Evolutionary conservation across 2,888 invertebrate genomes (phyloP), one percentile per base, ranked within the genome.

Genomic region (Phaedon cochleariae): DNA sequence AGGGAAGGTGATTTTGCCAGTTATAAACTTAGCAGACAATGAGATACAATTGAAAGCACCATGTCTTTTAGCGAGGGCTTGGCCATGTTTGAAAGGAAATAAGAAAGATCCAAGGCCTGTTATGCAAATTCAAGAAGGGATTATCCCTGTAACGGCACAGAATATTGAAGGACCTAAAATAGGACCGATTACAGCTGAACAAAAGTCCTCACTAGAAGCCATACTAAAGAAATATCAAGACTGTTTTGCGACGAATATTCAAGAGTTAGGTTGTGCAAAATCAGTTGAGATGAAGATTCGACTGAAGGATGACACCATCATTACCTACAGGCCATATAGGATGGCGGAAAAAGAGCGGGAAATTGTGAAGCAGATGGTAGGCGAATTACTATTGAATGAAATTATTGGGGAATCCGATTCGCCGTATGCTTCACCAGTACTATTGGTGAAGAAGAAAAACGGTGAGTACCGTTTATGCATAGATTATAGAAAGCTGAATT

Each of bases 401-500:
- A 51, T 51, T 22, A 17, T 51, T 9, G 15, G 49, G 10, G 10
- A 51, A 10, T 51, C 49, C 3, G 17, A 22, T 51, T 51, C 49
- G 15, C 10, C 49, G 3, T 51, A 22, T 12, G 49, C 48, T 18
- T 48, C 48, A 20, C 64, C 71, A 3, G 53, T 71, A 4, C n/a
- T 71, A 0, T 45, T 70, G 26, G 71, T 68, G 3, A 68, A 65
- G 31, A 72, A 72, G 58, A 72, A 72, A 58, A 63, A 62, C 54
- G 77, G 76, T 5, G 73, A 73, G 20, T 1, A 60, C 5, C 31
- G 76, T 34, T 55, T 79, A 59, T 73, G 71, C 37, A 66, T 79
- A 0, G 76, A 77, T 65, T 81, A 73, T 45, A 62, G 80, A 7
- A 57, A 51, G 31, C 54, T 82, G 1, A 83, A 82, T 64, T 29